phyloP scores from a whole-genome alignment of 64 coral and sea anemone genomes.

The Hydrozoanthus tunicans region DNA sequence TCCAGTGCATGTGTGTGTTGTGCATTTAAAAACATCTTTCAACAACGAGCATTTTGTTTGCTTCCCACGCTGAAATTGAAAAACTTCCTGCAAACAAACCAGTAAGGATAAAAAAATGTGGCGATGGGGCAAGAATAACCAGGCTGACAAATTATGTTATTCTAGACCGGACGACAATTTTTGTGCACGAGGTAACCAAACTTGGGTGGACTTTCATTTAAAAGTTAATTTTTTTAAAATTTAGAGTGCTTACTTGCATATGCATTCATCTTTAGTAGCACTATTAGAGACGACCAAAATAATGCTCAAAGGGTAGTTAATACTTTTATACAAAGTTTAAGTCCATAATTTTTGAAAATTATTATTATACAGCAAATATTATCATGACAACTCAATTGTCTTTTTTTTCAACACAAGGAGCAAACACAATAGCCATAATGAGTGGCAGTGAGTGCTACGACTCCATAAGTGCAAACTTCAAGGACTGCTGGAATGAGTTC shows the following conservation, averaged over 20 bases:
- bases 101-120: conserved; percentile 15
- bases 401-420: conserved; percentile 23
- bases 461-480: conserved; percentile 33
- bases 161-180: conserved; percentile 5
- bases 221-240: not conserved
- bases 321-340: conserved; percentile 5
- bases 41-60: conserved; percentile 10
- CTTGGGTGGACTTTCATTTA: conserved; percentile 3
- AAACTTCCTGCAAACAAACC: conserved; percentile 24
- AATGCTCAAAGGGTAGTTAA: not conserved
- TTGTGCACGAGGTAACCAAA: conserved; percentile 10
- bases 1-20: not conserved
- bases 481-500: conserved; percentile 36
- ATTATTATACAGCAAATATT: conserved; percentile 4
- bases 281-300: not conserved
- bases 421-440: conserved; percentile 47
- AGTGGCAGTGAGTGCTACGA: conserved; percentile 34
- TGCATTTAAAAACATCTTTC: conserved; percentile 24
- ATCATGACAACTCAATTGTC: not conserved
- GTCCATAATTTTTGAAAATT: conserved; percentile 2
- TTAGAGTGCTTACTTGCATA: not conserved
- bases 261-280: conserved; percentile 12
- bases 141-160: conserved; percentile 12
- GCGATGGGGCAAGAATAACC: conserved; percentile 6
- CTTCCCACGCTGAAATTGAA: conserved; percentile 14